Evolutionary conservation across 2,113 vertebrate species (phyloP).

Genomic region (Rhadina sibilatrix): DNA sequence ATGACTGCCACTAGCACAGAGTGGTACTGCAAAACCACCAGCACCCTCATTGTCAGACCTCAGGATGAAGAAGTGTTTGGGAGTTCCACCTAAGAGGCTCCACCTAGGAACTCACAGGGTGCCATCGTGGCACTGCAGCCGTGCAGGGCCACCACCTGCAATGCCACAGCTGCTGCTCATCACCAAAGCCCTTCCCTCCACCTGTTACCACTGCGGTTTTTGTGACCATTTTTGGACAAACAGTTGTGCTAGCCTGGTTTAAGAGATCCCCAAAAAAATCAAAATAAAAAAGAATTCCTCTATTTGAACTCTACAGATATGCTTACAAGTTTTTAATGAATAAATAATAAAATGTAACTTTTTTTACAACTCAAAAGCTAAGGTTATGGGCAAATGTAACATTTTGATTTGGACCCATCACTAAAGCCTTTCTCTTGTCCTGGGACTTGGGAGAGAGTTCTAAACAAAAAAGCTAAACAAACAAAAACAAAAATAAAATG

Average conservation of each 20-base stretch:
- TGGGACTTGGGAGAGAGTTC: background rate
- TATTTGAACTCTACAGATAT: background rate
- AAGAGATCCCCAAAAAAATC: background rate
- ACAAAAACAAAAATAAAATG: background rate
- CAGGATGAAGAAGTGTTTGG: background rate
- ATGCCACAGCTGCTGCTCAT: background rate
- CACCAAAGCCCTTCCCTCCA: background rate
- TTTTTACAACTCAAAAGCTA: background rate
- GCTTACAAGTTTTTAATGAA: background rate
- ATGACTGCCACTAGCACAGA: fast-evolving
- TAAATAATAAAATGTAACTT: background rate
- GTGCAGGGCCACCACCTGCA: fast-evolving
- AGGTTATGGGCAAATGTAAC: background rate
- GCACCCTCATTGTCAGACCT: fast-evolving
- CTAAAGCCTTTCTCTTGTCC: background rate
- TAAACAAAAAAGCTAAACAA: background rate
- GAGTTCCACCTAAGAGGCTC: background rate
- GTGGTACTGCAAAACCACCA: fast-evolving
- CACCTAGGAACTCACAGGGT: background rate
- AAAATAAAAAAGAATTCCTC: background rate
- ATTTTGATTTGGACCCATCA: background rate
- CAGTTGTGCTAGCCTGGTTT: background rate
- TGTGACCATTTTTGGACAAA: background rate
- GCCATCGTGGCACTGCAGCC: fast-evolving
- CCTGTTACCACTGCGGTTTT: background rate